These are phyloP conservation scores for Dascillus cervinus DNA, from an alignment of 2,888 invertebrate species.

Conservation along the genomic window DNA sequence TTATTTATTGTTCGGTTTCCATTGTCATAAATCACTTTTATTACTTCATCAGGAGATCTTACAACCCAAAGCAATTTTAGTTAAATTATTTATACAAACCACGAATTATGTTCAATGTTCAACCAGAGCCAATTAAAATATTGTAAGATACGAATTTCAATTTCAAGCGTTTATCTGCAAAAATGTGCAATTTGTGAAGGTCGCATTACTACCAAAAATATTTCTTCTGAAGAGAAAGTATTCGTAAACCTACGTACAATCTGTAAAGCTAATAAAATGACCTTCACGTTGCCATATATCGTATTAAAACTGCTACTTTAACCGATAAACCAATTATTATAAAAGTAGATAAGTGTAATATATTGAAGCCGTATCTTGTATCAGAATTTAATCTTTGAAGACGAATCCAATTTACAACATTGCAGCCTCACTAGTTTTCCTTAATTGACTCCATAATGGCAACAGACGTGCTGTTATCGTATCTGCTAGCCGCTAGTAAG, in stretches of 20 bases:
- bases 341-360: slow-evolving; percentile 21
- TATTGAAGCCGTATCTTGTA: slow-evolving; percentile 26
- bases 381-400: slow-evolving; percentile 30
- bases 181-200: too few relatives aligned
- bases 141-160: too few relatives aligned
- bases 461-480: slow-evolving; percentile 24
- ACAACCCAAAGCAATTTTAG: slow-evolving; percentile 15
- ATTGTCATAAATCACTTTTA: slow-evolving; percentile 32
- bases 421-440: slow-evolving; percentile 29
- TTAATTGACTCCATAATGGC: slow-evolving; percentile 31
- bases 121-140: too few relatives aligned
- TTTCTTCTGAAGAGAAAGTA: too few relatives aligned
- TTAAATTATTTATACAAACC: too few relatives aligned
- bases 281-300: too few relatives aligned
- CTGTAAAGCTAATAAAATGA: too few relatives aligned
- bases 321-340: slow-evolving; percentile 24
- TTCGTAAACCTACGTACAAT: too few relatives aligned
- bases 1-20: slow-evolving; percentile 36
- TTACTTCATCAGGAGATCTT: slow-evolving; percentile 30
- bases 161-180: too few relatives aligned
- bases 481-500: slow-evolving; percentile 24
- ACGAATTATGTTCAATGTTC: too few relatives aligned
- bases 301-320: slow-evolving; percentile 15
- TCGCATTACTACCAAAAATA: too few relatives aligned
- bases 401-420: slow-evolving; percentile 31